Percentiles rank a stretch among this genome's conserved stretches.
Conservation (phyloP, 2,113 vertebrate species). For the Bufo gargarizans region DNA sequence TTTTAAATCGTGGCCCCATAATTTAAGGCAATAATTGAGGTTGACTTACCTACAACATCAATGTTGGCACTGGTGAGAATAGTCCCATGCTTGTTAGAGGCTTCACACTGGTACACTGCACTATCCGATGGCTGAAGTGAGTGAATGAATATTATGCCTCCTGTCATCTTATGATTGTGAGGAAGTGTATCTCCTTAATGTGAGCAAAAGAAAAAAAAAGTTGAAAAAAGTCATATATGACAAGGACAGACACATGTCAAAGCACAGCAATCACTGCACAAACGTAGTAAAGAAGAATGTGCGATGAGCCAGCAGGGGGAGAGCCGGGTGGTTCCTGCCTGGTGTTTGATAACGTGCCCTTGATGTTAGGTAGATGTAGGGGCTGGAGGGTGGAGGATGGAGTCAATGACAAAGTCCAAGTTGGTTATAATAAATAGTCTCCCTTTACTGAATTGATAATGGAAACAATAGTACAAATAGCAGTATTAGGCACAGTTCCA, state of each 20-base stretch:
- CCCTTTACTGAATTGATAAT: no score
- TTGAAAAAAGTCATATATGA: neutral
- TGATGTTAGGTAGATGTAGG: no score
- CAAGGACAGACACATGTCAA: neutral
- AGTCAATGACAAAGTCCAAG: no score
- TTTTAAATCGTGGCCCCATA: no score
- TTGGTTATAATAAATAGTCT: no score
- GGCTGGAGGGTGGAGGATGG: no score
- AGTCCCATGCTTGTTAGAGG: slow-evolving; percentile 85
- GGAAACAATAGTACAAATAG: no score
- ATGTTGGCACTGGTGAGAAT: slow-evolving; percentile 89
- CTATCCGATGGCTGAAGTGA: slow-evolving; percentile 83
- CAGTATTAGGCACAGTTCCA: no score
- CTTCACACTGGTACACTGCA: slow-evolving; percentile 91
- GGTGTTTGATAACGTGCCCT: no score
- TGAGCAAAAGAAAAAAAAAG: neutral
- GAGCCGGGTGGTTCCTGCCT: no score
- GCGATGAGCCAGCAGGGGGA: no score
- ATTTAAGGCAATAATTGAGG: neutral
- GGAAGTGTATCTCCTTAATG: slow-evolving; percentile 13
- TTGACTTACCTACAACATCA: slow-evolving; percentile 81
- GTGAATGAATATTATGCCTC: slow-evolving; percentile 78
- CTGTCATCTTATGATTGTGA: slow-evolving; percentile 67
- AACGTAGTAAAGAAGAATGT: neutral
- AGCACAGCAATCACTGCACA: neutral